phyloP scores from a whole-genome alignment of 2,888 invertebrate species.

The Vandiemenella viatica region DNA sequence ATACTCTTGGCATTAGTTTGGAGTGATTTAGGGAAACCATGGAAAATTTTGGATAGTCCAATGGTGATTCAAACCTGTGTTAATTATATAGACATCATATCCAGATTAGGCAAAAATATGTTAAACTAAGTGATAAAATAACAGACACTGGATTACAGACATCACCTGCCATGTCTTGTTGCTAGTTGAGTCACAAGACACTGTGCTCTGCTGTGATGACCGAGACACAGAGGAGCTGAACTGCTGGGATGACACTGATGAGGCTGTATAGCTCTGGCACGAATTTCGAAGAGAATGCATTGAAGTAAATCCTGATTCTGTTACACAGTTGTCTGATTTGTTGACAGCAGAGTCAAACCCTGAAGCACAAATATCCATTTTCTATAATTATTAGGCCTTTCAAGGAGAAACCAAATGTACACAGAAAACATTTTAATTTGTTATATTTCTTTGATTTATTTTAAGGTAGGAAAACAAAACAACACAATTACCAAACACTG shows the following conservation, averaged over 20 bases:
- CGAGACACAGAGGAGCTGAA: constrained; percentile 26
- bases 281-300: constrained; percentile 46
- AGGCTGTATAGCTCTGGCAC: constrained; percentile 36
- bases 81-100: constrained; percentile 3
- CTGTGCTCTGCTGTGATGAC: constrained; percentile 40
- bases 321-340: constrained; percentile 29
- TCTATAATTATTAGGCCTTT: no score
- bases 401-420: no score
- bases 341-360: constrained; percentile 22
- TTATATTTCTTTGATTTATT: no score
- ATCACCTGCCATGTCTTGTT: constrained; percentile 12
- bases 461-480: no score
- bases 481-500: no score
- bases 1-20: no score
- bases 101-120: constrained; percentile 6
- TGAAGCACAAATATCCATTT: no score
- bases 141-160: constrained; percentile 6
- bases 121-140: constrained; percentile 4
- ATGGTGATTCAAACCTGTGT: no score
- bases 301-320: constrained; percentile 45
- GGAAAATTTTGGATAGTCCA: no score
- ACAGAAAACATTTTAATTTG: no score
- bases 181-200: constrained; percentile 13
- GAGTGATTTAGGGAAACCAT: no score
- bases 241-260: constrained; percentile 19